Conservation (phyloP, 2,113 vertebrate genomes). For the Peucedramus taeniatus region DNA sequence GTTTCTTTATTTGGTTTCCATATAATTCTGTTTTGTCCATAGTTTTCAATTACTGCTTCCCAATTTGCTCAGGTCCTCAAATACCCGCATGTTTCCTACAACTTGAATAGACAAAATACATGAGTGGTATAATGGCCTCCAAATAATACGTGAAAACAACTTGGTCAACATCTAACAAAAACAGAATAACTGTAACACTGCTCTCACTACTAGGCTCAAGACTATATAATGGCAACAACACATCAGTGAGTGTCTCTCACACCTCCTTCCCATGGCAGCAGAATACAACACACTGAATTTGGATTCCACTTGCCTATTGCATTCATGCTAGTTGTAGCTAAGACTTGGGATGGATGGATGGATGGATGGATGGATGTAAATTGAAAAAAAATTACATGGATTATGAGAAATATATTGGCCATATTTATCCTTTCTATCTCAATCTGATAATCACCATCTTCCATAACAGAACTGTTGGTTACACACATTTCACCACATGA, state of each 20-base stretch:
- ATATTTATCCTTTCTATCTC: background rate
- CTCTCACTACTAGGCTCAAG: background rate
- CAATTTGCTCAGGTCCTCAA: background rate
- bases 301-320: background rate
- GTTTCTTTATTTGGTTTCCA: background rate
- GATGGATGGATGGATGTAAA: background rate
- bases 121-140: background rate
- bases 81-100: background rate
- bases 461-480: background rate
- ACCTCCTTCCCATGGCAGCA: background rate
- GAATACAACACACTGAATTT: background rate
- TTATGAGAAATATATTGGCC: background rate
- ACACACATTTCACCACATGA: background rate
- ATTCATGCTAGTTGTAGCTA: background rate
- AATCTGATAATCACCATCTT: background rate
- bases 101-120: background rate
- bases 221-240: background rate
- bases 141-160: rapidly evolving
- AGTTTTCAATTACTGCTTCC: background rate
- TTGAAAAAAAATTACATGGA: background rate
- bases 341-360: background rate
- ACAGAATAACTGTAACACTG: background rate
- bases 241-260: background rate
- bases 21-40: background rate
- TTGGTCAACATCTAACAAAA: background rate